Percentiles rank a stretch among this genome's conserved stretches.
These are phyloP conservation scores for Amphiprion clarkii DNA, from an alignment of 2,797 vertebrate genomes.

Conservation along the genomic window DNA sequence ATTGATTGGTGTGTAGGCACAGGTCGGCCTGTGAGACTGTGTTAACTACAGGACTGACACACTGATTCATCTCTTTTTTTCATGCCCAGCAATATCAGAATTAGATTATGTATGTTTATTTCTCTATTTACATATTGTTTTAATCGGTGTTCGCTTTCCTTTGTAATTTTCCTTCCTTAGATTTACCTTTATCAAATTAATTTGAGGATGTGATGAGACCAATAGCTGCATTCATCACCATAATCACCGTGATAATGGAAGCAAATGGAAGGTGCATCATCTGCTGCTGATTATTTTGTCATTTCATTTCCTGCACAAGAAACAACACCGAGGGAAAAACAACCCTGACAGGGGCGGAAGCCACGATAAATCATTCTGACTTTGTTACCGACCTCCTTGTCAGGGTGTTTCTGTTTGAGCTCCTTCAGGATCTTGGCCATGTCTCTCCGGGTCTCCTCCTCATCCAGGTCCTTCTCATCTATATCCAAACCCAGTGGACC, in stretches of 20 bases:
- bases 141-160: not conserved
- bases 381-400: slow-evolving; percentile 88
- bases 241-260: slow-evolving; percentile 37
- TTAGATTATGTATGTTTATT: not conserved
- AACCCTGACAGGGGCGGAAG: not conserved
- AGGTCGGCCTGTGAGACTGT: not conserved
- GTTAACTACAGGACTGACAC: not conserved
- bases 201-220: slow-evolving; percentile 13
- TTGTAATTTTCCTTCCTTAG: slow-evolving; percentile 10
- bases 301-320: slow-evolving; percentile 8
- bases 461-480: slow-evolving; percentile 95
- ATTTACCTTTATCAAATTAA: slow-evolving; percentile 33
- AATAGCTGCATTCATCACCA: slow-evolving; percentile 31
- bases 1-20: no score
- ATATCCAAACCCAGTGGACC: slow-evolving; percentile 91
- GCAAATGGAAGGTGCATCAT: slow-evolving; percentile 17
- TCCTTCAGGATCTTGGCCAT: slow-evolving; percentile 99
- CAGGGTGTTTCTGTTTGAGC: slow-evolving; percentile 98
- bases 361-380: not conserved
- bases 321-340: not conserved
- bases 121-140: slow-evolving; percentile 16
- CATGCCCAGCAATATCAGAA: not conserved
- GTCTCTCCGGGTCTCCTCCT: slow-evolving; percentile 95
- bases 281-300: slow-evolving; percentile 30
- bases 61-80: not conserved